These are phyloP conservation scores for Archaeoteleia sp. DNA, from an alignment of 2,888 invertebrate genomes.

Conservation along the genomic window DNA sequence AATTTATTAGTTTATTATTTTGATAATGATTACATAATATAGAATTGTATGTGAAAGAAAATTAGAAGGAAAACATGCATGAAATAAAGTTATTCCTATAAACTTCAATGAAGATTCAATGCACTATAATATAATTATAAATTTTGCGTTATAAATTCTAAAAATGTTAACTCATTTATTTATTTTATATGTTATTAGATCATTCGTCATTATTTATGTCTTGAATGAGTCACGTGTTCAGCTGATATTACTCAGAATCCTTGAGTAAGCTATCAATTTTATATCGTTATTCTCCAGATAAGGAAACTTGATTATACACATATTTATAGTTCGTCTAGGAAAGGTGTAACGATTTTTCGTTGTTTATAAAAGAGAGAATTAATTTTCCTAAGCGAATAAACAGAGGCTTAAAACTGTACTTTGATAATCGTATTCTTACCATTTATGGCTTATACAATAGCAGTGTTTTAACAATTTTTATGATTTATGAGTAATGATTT, in stretches of 20 bases:
- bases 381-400: constrained; percentile 1
- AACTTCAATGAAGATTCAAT: constrained; percentile 19
- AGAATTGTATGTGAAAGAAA: too few species aligned
- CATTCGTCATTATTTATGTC: constrained; percentile 22
- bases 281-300: constrained; percentile 29
- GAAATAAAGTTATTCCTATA: constrained; percentile 33
- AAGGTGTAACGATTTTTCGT: constrained; percentile 1
- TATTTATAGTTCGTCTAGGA: constrained; percentile 18
- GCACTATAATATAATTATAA: too few species aligned
- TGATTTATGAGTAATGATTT: too few species aligned
- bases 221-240: constrained; percentile 32
- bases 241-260: constrained; percentile 30
- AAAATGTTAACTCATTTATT: constrained; percentile 22
- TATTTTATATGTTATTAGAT: constrained; percentile 39
- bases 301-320: constrained; percentile 42
- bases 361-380: constrained; percentile 4
- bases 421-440: background rate
- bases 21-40: too few species aligned
- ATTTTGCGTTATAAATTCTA: constrained; percentile 18
- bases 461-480: background rate
- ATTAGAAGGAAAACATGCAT: too few species aligned
- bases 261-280: constrained; percentile 25
- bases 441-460: background rate
- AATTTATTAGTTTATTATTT: too few species aligned
- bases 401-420: background rate